A percentile compares a stretch with the other conserved stretches of the same genome.
phyloP scores from a whole-genome alignment of 2,113 vertebrate genomes.

The Penelope pileata region DNA sequence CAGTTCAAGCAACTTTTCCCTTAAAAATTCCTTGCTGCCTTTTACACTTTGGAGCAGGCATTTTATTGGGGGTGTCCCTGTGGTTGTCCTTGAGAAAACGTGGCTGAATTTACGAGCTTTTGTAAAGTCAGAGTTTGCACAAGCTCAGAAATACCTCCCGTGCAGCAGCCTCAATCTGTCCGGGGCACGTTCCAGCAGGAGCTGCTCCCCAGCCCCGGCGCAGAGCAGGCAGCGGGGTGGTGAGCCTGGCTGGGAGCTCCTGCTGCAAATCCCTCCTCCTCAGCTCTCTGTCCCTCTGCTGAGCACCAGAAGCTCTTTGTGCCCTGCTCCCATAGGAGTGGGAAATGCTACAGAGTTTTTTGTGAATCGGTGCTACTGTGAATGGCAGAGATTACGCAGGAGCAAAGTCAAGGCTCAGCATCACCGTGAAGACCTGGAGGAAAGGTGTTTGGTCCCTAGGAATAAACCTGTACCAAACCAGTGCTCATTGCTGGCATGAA shows the following conservation, averaged over 20 bases:
- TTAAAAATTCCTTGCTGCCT: not conserved
- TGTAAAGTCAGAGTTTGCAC: not conserved
- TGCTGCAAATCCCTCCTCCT: not conserved
- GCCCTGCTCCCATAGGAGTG: rapidly evolving
- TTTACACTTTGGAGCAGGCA: not conserved
- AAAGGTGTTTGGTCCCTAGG: not conserved
- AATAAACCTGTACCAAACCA: not conserved
- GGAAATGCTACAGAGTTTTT: not conserved
- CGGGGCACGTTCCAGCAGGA: rapidly evolving
- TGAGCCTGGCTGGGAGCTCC: rapidly evolving
- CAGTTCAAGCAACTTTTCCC: not conserved
- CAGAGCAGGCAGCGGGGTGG: not conserved
- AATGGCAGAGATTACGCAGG: not conserved
- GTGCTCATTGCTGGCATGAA: not conserved
- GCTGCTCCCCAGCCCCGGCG: not conserved
- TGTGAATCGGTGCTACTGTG: not conserved
- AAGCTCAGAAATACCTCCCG: not conserved
- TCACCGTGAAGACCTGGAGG: rapidly evolving
- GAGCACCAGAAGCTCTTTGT: not conserved
- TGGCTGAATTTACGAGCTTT: not conserved
- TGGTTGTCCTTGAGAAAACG: not conserved
- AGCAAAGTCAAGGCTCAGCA: not conserved
- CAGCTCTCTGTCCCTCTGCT: not conserved
- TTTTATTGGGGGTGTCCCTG: not conserved
- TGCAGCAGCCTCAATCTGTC: not conserved